Base-by-base conservation (phyloP, 2,797 vertebrate species). In the Prunella strophiata region DNA sequence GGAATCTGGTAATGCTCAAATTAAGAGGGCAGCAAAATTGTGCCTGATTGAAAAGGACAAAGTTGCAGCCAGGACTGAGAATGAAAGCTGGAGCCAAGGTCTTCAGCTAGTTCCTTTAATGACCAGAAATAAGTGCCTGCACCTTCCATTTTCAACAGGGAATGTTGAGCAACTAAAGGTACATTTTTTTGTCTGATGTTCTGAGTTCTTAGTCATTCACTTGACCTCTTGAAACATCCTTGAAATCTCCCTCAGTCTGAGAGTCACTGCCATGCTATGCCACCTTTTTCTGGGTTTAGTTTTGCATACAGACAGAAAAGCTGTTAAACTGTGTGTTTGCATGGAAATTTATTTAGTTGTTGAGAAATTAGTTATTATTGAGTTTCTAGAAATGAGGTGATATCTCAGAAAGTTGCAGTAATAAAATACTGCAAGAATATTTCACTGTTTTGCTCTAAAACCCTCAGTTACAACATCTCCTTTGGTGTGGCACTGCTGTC, bases 311-410 rank as follows among this genome's bases (percentile, higher is more conserved):
- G 63, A 43, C 32, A 82, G 65, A 83, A 92, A 50, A 79, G 18
- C 34, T 63, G 30, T 48, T 52, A 27, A 54, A 1, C 58, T 15
- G 16, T 9, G 51, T 54, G 42, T 36, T 62, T 83, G 18, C 29
- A 45, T 8, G 32, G 16, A 27, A 72, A 70, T 51, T 58, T 40
- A 48, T 29, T 63, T 58, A 63, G 42, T 22, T 78, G n/a, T n/a
- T 78, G n/a, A 90, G 40, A 66, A 78, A 78, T 29, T 14, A 52
- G 47, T 72, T 48, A n/a, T 43, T 66, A 52, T 7, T 48, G 26
- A 72, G 19, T 32, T 0, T 0, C 48, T 84, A 72, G 42, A 77
- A 80, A 73, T n/a, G 8, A 66, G 25, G 42, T 1, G 5, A 1
- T 58, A 65, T 17, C 70, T 73, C 52, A 66, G 50, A 29, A 80